A percentile compares a stretch with the other conserved stretches of the same genome.
Evolutionary conservation across 2,113 vertebrate genomes (phyloP).

Genomic region (Zapus hudsonius): DNA sequence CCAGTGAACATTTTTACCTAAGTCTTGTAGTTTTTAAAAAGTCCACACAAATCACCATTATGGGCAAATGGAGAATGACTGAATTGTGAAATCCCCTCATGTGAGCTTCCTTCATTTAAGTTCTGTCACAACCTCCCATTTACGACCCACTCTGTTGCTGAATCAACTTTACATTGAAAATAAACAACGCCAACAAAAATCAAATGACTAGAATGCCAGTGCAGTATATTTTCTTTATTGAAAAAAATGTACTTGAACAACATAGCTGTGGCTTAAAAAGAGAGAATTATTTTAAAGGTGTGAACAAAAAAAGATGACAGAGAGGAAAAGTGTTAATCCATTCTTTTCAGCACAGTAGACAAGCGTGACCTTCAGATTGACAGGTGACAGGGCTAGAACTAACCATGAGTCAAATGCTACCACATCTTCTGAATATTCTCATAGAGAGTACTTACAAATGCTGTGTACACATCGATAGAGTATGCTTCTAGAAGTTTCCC

Average conservation of each 20-base stretch:
- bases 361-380: conserved; percentile 40
- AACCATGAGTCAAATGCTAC: conserved; percentile 22
- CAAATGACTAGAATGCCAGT: conserved; percentile 61
- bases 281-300: conserved; percentile 58
- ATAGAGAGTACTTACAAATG: conserved; percentile 59
- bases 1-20: conserved; percentile 49
- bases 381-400: conserved; percentile 1
- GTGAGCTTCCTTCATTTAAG: conserved; percentile 45
- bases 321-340: conserved; percentile 49
- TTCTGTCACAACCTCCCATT: conserved; percentile 52
- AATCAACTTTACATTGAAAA: conserved; percentile 63
- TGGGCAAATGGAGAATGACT: conserved; percentile 51
- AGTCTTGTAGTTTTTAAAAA: conserved; percentile 43
- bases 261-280: conserved; percentile 74
- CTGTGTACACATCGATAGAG: conserved; percentile 46
- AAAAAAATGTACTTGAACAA: conserved; percentile 67
- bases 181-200: conserved; percentile 66
- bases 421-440: conserved; percentile 66
- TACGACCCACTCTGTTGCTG: conserved; percentile 45
- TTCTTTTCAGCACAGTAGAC: background rate
- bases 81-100: conserved; percentile 25
- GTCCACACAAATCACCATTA: conserved; percentile 62
- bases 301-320: conserved; percentile 65
- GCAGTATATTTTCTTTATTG: conserved; percentile 77
- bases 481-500: conserved; percentile 63